Base-by-base conservation (phyloP, 92 coral and sea anemone genomes). In the Heteractis magnifica region DNA sequence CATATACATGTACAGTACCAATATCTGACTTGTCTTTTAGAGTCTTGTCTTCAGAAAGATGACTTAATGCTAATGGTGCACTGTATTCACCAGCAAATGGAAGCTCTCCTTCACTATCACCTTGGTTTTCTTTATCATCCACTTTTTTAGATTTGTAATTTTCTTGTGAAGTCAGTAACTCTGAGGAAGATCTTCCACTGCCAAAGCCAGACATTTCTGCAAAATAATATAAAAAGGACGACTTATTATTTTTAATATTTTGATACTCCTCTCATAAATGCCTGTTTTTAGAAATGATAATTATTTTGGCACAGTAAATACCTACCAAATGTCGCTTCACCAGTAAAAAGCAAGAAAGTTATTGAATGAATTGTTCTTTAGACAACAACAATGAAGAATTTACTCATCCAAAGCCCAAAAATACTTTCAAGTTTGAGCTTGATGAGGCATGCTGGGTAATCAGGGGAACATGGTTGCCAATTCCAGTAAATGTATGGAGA, bases 61-160 rank as follows among this genome's bases (percentile, higher is more conserved):
- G 91, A 71, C 91, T 65, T 51, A 76, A 75, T 6, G 81, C 72
- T 51, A 72, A n/a, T 70, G 91, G 77, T 4, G 73, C 52, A 53
- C 76, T 56, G 72, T 53, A 77, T 53, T 73, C 93, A 16, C 77
- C 77, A 51, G 88, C 21, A 21, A 65, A 88, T 50, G 93, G 89
- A 52, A 84, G 70, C 16, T 87, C 84, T 34, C 52, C 74, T 8
- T 86, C 79, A 58, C 23, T 72, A 48, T 41, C 52, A 18, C 56
- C 79, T 49, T 49, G 58, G 4, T 68, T 23, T n/a, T 21, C 77
- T 18, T 13, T n/a, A 65, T 70, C 14, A 50, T 23, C 49, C 84
- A 6, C 10, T n/a, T 52, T 21, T 21, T 68, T 34, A 49, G 79
- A 18, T 82, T 71, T 49, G 51, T 49, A 7, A 26, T 81, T 49